Evolutionary conservation across 2,797 vertebrate genomes (phyloP).

Genomic region (Streptopelia turtur): DNA sequence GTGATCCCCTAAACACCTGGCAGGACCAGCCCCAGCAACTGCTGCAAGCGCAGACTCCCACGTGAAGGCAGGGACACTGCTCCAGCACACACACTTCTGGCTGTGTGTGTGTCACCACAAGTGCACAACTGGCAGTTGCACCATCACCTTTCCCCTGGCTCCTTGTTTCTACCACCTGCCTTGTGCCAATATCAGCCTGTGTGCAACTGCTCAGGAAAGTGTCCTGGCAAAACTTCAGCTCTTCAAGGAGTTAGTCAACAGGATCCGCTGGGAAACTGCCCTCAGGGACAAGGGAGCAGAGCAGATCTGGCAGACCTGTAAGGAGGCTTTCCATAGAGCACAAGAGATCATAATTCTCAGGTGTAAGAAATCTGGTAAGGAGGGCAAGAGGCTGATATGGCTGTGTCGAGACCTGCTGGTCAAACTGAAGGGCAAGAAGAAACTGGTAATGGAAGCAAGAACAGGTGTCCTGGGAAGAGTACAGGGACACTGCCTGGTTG

Average conservation of each 20-base stretch:
- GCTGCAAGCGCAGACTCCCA: not conserved
- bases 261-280: too few relatives aligned
- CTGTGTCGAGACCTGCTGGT: not conserved
- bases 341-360: too few relatives aligned
- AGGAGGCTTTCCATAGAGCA: too few relatives aligned
- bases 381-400: not conserved
- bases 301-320: too few relatives aligned
- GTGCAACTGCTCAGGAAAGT: not conserved
- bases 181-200: too few relatives aligned
- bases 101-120: not conserved
- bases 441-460: not conserved
- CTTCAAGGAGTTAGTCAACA: not conserved
- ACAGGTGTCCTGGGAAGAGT: not conserved
- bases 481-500: rapidly evolving
- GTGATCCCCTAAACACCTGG: not conserved
- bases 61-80: not conserved
- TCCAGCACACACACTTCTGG: not conserved
- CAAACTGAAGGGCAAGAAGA: not conserved
- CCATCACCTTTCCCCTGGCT: not conserved
- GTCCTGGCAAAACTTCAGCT: not conserved
- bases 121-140: not conserved
- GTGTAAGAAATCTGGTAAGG: not conserved
- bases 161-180: not conserved
- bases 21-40: not conserved
- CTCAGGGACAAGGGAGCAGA: too few relatives aligned